These are phyloP conservation scores for Neodon shergylaensis DNA, from an alignment of 2,113 vertebrate species.

Conservation along the genomic window DNA sequence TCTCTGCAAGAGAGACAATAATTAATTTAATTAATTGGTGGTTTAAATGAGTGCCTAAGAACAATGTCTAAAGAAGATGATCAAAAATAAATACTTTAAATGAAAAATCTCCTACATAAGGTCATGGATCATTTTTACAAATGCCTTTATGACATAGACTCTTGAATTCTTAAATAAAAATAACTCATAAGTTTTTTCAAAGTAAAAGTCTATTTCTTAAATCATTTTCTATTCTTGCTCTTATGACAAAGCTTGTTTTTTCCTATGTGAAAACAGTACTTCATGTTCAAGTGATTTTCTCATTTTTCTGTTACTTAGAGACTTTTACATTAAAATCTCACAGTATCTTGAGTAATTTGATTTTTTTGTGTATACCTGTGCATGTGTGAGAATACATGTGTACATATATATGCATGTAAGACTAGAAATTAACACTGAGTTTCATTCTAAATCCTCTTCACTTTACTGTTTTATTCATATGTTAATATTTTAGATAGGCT, in stretches of 20 bases:
- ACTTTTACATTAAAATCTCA: slow-evolving; percentile 8
- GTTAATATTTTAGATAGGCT: background rate
- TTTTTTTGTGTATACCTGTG: background rate
- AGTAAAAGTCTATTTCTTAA: background rate
- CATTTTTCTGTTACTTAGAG: background rate
- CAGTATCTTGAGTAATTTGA: slow-evolving; percentile 24
- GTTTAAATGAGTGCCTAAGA: background rate
- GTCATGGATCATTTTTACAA: background rate
- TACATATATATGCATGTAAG: background rate
- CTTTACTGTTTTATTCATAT: background rate
- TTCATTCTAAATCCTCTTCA: background rate
- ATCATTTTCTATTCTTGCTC: background rate
- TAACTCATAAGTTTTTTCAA: background rate
- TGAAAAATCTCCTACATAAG: background rate
- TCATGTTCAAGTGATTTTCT: background rate
- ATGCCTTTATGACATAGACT: background rate
- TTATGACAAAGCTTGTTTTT: background rate
- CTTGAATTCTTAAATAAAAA: background rate
- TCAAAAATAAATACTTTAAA: background rate
- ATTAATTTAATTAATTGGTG: background rate
- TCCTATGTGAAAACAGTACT: background rate
- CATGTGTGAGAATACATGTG: background rate
- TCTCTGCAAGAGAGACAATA: background rate
- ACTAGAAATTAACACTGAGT: no score
- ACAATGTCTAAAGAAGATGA: background rate